Conservation (phyloP, 1,140 invertebrate species). For the Brachionus rotundiformis region DNA sequence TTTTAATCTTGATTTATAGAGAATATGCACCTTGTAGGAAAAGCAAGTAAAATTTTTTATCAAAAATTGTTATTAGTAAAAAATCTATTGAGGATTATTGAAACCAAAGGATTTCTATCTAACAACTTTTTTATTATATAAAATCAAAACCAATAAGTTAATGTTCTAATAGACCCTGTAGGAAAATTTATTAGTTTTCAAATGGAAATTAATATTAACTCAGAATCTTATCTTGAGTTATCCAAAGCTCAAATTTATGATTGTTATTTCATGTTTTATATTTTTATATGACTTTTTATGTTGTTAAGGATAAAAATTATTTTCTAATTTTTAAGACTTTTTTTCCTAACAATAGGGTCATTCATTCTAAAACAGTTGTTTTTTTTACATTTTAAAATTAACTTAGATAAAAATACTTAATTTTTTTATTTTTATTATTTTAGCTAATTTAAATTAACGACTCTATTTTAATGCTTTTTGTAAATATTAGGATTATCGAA, state of each 20-base stretch:
- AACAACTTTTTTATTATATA: not conserved
- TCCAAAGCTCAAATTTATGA: slow-evolving; percentile 3
- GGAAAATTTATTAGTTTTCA: slow-evolving; percentile 9
- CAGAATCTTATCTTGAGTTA: not conserved
- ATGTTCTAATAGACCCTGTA: not conserved
- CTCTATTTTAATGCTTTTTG: not conserved
- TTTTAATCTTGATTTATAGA: not conserved
- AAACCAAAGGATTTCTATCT: slow-evolving; percentile 2
- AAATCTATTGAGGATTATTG: not conserved
- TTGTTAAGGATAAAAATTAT: not conserved
- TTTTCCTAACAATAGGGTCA: not conserved
- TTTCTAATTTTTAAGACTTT: not conserved
- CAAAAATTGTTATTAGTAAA: not conserved
- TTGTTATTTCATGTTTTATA: not conserved
- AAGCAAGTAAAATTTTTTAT: not conserved
- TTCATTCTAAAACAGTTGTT: no score
- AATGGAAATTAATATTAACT: not conserved
- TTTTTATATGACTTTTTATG: not conserved
- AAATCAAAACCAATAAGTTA: not conserved
- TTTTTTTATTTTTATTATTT: not conserved
- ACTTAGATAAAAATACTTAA: no score
- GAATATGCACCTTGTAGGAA: not conserved
- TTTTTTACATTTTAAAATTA: no score
- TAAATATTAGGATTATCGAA: not conserved
- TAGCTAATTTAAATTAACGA: not conserved